A percentile compares a stretch with the other conserved stretches of the same genome.
Conservation (phyloP, 2,888 invertebrate species). For the Drosophila planitibia region DNA sequence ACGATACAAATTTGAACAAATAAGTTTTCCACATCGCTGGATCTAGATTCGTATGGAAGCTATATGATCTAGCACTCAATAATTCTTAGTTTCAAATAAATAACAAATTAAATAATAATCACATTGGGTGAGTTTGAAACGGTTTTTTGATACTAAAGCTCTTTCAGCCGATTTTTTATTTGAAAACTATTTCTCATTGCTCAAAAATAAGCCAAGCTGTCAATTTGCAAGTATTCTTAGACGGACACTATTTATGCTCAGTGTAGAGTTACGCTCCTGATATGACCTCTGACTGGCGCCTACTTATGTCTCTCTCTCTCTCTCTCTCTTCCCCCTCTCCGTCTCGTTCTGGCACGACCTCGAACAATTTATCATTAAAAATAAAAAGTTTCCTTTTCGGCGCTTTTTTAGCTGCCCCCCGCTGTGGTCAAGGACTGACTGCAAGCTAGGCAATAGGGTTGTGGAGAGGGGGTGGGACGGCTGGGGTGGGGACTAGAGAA, state of each 20-base stretch:
- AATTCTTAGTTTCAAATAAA: not conserved
- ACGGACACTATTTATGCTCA: not conserved
- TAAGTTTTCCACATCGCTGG: not conserved
- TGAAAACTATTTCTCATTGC: not conserved
- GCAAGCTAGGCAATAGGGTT: not conserved
- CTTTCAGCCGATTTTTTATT: not conserved
- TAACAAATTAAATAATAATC: not conserved
- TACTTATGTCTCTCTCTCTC: slow-evolving; percentile 17
- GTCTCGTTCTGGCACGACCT: slow-evolving; percentile 14
- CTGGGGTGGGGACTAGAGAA: not conserved
- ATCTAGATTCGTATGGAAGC: not conserved
- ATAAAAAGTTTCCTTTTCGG: slow-evolving; percentile 67
- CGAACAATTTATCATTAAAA: slow-evolving; percentile 75
- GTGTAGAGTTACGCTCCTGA: slow-evolving; percentile 9
- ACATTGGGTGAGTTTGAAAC: not conserved
- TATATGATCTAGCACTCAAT: not conserved
- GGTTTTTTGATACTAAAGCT: not conserved
- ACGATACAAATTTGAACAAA: not conserved
- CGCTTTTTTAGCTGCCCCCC: slow-evolving; percentile 30
- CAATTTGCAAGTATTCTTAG: not conserved
- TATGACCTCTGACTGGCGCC: slow-evolving; percentile 71
- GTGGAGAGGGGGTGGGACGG: not conserved
- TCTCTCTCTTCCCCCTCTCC: slow-evolving; percentile 2
- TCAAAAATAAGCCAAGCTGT: not conserved
- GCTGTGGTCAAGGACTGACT: slow-evolving; percentile 67